Base-by-base conservation (phyloP, 2,888 invertebrate genomes). In the Pheosia gnoma region DNA sequence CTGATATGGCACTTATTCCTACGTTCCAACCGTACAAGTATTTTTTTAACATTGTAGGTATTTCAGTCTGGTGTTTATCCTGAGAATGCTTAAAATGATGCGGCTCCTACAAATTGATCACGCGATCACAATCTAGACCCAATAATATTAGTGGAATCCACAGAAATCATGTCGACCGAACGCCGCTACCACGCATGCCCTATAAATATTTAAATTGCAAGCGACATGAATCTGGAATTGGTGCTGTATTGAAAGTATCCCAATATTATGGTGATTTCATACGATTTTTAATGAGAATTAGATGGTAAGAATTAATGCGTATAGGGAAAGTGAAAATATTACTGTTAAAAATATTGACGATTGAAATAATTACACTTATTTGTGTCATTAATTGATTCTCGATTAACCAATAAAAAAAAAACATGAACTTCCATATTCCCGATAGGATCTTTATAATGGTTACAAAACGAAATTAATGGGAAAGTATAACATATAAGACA, bases 131-230 rank as follows among this genome's bases (percentile, higher is more conserved):
- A 78, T 80, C 81, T 82, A 82, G 76, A 72, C 73, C 67, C 76
- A 79, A 69, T 72, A 71, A 80, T 78, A 83, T 85, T 78, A 70
- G 72, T 75, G 82, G 85, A 82, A 85, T 87, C 75, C 79, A 71
- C 69, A 66, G 68, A 80, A 86, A 84, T 84, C 84, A 85, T 82
- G 74, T 78, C 73, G 74, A 83, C 78, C 73, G 74, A 83, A 86
- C 79, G 75, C 79, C 70, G 90, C 91, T 91, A 91, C 91, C 91
- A 89, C 82, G 85, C 85, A 81, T 83, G 77, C 81, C 75, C 77
- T 79, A 84, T 85, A 82, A 82, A 87, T 87, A 88, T 87, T 85
- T 78, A 83, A 80, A 75, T 77, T 76, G 64, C 67, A 38, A 53
- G 72, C 63, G 63, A 71, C 74, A 68, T 75, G 65, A 67, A 72